Evolutionary conservation across 2,888 invertebrate genomes (phyloP).

Genomic region (Lycocerus yunnanus): DNA sequence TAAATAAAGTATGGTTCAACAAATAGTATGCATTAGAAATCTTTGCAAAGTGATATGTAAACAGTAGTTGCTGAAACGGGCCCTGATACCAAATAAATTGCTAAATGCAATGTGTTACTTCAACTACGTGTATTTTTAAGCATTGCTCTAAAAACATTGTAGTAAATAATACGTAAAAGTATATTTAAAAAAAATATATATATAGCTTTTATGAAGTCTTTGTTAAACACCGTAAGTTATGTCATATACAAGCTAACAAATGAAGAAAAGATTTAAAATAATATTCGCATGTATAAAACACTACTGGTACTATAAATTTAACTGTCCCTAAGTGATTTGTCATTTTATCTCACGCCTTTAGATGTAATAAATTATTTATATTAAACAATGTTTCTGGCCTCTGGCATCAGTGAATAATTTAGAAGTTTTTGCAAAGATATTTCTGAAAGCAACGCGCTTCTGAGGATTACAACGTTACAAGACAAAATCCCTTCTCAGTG

Average conservation of each 20-base stretch:
- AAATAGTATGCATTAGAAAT: no score
- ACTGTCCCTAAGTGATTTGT: constrained; percentile 39
- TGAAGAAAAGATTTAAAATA: constrained; percentile 13
- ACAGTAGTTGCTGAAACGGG: no score
- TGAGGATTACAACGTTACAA: constrained; percentile 26
- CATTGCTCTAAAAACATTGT: not conserved
- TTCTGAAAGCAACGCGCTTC: constrained; percentile 22
- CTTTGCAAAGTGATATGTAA: no score
- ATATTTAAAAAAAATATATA: not conserved
- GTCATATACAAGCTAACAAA: constrained; percentile 9
- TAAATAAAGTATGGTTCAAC: no score
- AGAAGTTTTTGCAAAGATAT: constrained; percentile 24
- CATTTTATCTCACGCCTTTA: constrained; percentile 38
- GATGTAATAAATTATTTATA: constrained; percentile 42
- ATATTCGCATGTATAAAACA: constrained; percentile 18
- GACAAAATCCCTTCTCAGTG: constrained; percentile 25
- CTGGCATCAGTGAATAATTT: constrained; percentile 28
- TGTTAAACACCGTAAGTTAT: not conserved
- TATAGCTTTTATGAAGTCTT: not conserved
- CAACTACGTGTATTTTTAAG: no score
- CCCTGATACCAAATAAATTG: no score
- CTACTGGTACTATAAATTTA: constrained; percentile 9
- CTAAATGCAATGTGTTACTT: no score
- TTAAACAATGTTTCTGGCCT: constrained; percentile 37
- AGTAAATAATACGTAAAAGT: not conserved